A percentile compares a stretch with the other conserved stretches of the same genome.
Evolutionary conservation across 1,140 invertebrate genomes (phyloP).

Genomic region (Drosophila tsacasi): DNA sequence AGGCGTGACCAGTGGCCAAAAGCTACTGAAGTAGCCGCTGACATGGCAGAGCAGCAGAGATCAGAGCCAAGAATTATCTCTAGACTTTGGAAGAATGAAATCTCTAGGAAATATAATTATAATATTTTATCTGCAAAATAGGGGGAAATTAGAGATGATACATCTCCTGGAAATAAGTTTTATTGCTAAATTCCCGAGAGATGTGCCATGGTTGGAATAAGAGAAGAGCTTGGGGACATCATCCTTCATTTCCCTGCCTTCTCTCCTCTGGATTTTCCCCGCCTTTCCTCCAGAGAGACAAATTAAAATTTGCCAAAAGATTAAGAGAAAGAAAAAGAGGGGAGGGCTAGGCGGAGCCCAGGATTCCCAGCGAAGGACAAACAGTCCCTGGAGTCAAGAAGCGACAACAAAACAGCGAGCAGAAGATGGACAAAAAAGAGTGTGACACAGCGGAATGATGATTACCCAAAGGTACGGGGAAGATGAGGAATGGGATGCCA

Average conservation of each 20-base stretch:
- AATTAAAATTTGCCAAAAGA: constrained; percentile 63
- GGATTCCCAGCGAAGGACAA: constrained; percentile 40
- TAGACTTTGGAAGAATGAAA: not conserved
- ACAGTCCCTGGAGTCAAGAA: constrained; percentile 15
- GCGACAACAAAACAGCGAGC: constrained; percentile 26
- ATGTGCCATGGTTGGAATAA: constrained; percentile 25
- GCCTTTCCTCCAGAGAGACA: constrained; percentile 19
- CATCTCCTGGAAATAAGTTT: constrained; percentile 9
- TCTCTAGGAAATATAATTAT: constrained; percentile 14
- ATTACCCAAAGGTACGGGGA: constrained; percentile 72
- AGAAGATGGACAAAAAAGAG: constrained; percentile 30
- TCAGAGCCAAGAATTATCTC: constrained; percentile 6
- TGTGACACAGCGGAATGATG: constrained; percentile 52
- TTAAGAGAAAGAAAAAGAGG: constrained; percentile 13
- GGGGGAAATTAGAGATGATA: constrained; percentile 4
- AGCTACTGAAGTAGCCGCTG: constrained; percentile 75
- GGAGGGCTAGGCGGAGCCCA: not conserved
- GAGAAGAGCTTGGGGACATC: constrained; percentile 27
- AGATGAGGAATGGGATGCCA: constrained; percentile 25
- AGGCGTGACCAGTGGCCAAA: constrained; percentile 39
- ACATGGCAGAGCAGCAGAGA: constrained; percentile 31
- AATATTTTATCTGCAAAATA: constrained; percentile 18
- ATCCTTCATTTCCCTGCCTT: constrained; percentile 11
- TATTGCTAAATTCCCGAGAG: constrained; percentile 35
- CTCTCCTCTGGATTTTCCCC: not conserved